phyloP scores from a whole-genome alignment of 2,797 vertebrate species.

The Galago senegalensis region DNA sequence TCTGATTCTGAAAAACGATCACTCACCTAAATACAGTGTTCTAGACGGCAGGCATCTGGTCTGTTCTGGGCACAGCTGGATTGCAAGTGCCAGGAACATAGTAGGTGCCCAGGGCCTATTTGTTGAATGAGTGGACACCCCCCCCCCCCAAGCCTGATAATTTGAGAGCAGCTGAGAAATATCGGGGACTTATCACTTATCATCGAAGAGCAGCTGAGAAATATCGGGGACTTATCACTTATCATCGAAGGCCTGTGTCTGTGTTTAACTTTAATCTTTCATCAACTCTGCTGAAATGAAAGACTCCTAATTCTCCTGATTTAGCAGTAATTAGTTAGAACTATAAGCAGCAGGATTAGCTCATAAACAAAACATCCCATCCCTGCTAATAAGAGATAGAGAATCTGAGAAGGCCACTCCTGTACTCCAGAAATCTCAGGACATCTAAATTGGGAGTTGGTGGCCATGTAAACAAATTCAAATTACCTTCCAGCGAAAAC shows the following conservation, averaged over 20 bases:
- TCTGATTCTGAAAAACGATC: not conserved
- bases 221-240: not conserved
- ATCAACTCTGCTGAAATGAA: slow-evolving; percentile 32
- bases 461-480: slow-evolving; percentile 80
- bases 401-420: slow-evolving; percentile 53
- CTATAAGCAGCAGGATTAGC: slow-evolving; percentile 24
- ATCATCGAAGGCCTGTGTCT: no score
- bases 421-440: slow-evolving; percentile 59
- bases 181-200: not conserved
- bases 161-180: slow-evolving; percentile 44
- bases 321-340: slow-evolving; percentile 65
- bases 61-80: not conserved
- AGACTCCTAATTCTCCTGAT: slow-evolving; percentile 44
- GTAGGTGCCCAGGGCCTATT: not conserved
- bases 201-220: slow-evolving; percentile 43
- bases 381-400: slow-evolving; percentile 53
- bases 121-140: not conserved
- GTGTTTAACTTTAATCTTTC: slow-evolving; percentile 1
- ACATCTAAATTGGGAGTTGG: slow-evolving; percentile 73
- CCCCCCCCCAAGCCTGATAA: not conserved
- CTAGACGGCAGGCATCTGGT: not conserved
- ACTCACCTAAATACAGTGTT: not conserved
- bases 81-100: not conserved
- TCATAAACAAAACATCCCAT: slow-evolving; percentile 65
- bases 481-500: slow-evolving; percentile 80